Evolutionary conservation across 2,888 invertebrate genomes (phyloP), one percentile per base, ranked within the genome.

Genomic region (Harpalus rubripes): DNA sequence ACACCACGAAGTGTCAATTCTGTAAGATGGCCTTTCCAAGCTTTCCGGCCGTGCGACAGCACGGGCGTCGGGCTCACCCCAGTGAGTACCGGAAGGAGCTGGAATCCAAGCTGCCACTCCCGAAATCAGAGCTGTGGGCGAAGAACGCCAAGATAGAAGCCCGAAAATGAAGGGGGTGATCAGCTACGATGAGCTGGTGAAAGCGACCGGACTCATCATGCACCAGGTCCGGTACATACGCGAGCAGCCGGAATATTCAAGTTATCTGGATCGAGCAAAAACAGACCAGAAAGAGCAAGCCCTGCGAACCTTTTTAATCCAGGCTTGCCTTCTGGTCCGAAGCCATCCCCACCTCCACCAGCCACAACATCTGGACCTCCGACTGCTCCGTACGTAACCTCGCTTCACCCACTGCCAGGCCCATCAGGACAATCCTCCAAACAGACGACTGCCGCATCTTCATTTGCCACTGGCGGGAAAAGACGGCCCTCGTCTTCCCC

Each of bases 1-100:
- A 85, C 44, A 52, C 74, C 2, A 59, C 22, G 7, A 82, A 56
- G 15, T 86, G 86, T 16, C 52, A 39, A 7, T 80, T 81, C 18
- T 85, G 85, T 61, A 3, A 7, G 1, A 2, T 26, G 5, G 1
- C 0, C 1, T 26, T 26, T 26, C 65, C 65, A 7, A 16, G 7
- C 5, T 65, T 26, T 32, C 0, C 1, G 1, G 5, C 65, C 22
- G 65, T 65, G 65, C 22, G 65, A 1, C 65, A 65, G 8, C 65
- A 22, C 65, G 22, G 15, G 58, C 12, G 58, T 6, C 65, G 65
- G 65, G 22, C 65, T 18, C 65, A 65, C 5, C 5, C 15, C 0
- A 10, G 7, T n/a, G 65, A 65, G 32, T 65, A 65, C 65, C 65
- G 65, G 0, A 7, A 22, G n/a, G 32, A 65, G 1, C 12, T 65